Conservation (phyloP, 2,113 vertebrate genomes). For the Pitta sordida region DNA sequence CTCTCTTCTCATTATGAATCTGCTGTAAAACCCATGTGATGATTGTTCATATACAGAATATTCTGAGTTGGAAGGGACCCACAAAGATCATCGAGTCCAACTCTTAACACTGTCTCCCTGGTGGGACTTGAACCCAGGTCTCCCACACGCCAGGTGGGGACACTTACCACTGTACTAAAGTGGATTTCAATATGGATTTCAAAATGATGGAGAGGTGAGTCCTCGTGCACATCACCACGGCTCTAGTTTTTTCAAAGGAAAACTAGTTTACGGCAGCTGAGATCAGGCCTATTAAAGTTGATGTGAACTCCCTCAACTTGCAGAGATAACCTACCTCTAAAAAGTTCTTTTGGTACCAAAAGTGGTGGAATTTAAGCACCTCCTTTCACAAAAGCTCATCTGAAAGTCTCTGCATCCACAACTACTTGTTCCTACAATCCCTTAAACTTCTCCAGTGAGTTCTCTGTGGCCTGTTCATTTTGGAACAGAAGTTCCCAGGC, state of each 20-base stretch:
- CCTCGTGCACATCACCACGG: not conserved
- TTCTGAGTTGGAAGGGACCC: too few species aligned
- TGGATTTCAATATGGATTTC: too few species aligned
- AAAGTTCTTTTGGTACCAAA: not conserved
- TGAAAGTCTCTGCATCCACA: not conserved
- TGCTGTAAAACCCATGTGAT: not conserved
- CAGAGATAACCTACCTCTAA: fast-evolving
- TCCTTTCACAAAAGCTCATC: not conserved
- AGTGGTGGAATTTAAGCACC: not conserved
- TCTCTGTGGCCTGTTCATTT: not conserved
- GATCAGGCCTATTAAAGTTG: not conserved
- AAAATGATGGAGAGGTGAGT: not conserved
- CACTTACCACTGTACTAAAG: too few species aligned
- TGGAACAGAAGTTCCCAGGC: not conserved
- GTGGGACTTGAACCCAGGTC: too few species aligned
- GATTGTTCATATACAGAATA: too few species aligned
- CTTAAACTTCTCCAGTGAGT: not conserved
- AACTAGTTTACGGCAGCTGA: not conserved
- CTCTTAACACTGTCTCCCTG: too few species aligned
- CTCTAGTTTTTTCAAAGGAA: not conserved
- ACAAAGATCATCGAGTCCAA: too few species aligned
- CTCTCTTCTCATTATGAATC: not conserved
- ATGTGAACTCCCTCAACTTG: not conserved
- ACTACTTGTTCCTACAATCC: not conserved
- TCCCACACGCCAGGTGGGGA: too few species aligned